These are phyloP conservation scores for Sebastolobus altivelis DNA, from an alignment of 2,797 vertebrate genomes.

Conservation along the genomic window DNA sequence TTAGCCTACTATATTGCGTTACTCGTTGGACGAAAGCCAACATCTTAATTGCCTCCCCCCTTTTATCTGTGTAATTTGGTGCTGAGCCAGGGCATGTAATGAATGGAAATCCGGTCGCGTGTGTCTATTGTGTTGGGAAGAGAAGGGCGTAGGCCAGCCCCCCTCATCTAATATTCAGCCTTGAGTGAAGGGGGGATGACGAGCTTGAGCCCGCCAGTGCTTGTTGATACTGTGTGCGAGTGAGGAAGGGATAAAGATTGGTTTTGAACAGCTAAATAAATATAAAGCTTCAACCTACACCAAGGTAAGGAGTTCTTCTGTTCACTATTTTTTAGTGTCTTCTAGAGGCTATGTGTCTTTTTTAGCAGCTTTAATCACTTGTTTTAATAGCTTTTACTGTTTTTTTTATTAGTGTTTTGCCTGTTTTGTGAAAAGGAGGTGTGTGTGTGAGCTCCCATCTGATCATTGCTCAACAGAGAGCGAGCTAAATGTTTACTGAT, in stretches of 20 bases:
- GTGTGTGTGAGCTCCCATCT: constrained; percentile 52
- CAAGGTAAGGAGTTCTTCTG: constrained; percentile 65
- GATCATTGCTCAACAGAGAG: constrained; percentile 39
- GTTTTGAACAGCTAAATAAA: constrained; percentile 22
- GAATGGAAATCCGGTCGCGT: constrained; percentile 56
- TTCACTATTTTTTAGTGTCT: constrained; percentile 5
- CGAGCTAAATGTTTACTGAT: constrained; percentile 66
- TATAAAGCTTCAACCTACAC: constrained; percentile 38
- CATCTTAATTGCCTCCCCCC: not conserved
- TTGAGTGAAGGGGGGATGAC: constrained; percentile 74
- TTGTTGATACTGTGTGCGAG: constrained; percentile 74
- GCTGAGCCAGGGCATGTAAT: constrained; percentile 41
- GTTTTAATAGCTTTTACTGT: constrained; percentile 2
- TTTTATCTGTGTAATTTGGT: constrained; percentile 34
- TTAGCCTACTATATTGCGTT: constrained; percentile 32
- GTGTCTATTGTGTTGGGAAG: constrained; percentile 76
- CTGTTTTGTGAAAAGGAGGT: constrained; percentile 19
- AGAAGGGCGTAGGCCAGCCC: constrained; percentile 79
- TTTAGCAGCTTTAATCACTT: not conserved
- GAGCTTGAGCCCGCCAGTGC: constrained; percentile 60
- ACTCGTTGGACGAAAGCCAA: constrained; percentile 11
- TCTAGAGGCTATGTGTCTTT: not conserved
- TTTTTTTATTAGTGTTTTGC: constrained; percentile 40
- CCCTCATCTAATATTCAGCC: constrained; percentile 85
- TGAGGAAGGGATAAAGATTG: constrained; percentile 55